Base-by-base conservation (phyloP, 1,140 invertebrate species). In the Epicauta chinensis region DNA sequence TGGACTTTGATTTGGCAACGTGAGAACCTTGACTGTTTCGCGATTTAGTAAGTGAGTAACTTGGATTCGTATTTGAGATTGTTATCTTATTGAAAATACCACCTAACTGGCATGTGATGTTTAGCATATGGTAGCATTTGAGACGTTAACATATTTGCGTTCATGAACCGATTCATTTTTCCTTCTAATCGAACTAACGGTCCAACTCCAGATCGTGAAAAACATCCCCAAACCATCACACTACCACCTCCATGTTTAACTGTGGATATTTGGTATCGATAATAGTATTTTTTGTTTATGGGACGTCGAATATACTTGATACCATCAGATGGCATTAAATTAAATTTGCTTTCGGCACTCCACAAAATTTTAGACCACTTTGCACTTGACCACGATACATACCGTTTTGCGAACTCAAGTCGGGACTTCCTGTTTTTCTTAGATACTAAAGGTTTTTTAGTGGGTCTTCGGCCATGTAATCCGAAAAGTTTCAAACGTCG, bases 51-150 rank as follows among this genome's bases (percentile, higher is more conserved):
- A 64, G 62, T 61, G 10, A 60, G 37, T 13, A 51, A 35, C 2
- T 53, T 41, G 1, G 52, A 54, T 16, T 36, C 16, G 38, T 66
- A 55, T 49, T 66, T 64, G 16, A 62, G 58, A 44, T 66, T 58
- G 44, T 66, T 68, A 45, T 66, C 61, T 40, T 65, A 61, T 52
- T 63, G 59, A 52, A 62, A 68, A 49, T 56, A 60, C 55, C 58
- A 67, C 2, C 40, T 49, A 17, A 54, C 42, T 46, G 53, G 53
- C 57, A 64, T 61, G 44, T 63, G 61, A 53, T 63, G 37, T 23
- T 40, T 34, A 40, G 56, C 58, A 62, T 55, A 59, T 13, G 47
- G 47, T 16, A 60, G 41, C 50, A 60, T 58, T 5, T 49, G 15
- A 7, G 51, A 15, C 34, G 16, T 15, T 34, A 59, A 37, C 31